Evolutionary conservation across 37 sponge, comb jelly and placozoan genomes (phyloP).

Genomic region (Aphrocallistes beatrix): DNA sequence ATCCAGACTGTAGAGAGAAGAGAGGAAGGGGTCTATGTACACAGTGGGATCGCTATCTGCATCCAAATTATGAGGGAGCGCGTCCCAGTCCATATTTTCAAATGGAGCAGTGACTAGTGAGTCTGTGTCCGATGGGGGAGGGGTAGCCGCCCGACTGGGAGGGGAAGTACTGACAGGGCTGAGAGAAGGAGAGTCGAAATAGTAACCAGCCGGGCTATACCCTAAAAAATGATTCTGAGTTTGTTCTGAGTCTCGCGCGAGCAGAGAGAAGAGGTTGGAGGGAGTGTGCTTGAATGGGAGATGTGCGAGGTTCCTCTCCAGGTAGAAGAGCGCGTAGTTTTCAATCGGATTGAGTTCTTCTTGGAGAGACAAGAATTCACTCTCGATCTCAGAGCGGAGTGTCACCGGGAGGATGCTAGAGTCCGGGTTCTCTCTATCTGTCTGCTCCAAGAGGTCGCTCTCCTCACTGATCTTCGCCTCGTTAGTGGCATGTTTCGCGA

Average conservation of each 20-base stretch:
- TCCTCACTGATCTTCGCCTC: slow-evolving; percentile 1
- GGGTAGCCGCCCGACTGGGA: slow-evolving; percentile 16
- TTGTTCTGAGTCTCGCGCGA: slow-evolving; percentile 6
- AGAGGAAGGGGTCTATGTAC: background rate
- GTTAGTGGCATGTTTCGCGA: background rate
- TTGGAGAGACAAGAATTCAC: background rate
- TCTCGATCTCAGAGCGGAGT: background rate
- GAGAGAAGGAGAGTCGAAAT: background rate
- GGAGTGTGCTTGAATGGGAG: background rate
- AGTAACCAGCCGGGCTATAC: slow-evolving; percentile 17
- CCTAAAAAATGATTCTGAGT: slow-evolving; percentile 14
- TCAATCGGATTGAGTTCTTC: background rate
- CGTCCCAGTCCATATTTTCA: background rate
- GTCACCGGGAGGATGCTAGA: background rate
- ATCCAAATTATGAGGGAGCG: background rate
- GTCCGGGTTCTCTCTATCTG: background rate
- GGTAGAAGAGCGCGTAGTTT: background rate
- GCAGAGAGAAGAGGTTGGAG: background rate
- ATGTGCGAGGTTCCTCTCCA: background rate
- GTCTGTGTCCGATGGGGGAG: background rate
- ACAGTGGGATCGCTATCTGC: background rate
- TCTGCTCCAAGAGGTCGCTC: background rate
- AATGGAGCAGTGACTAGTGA: background rate
- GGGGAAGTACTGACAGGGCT: background rate
- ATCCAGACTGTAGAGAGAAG: background rate